These are phyloP conservation scores for Habroteleia sp. DNA, from an alignment of 2,888 invertebrate species.

Conservation along the genomic window DNA sequence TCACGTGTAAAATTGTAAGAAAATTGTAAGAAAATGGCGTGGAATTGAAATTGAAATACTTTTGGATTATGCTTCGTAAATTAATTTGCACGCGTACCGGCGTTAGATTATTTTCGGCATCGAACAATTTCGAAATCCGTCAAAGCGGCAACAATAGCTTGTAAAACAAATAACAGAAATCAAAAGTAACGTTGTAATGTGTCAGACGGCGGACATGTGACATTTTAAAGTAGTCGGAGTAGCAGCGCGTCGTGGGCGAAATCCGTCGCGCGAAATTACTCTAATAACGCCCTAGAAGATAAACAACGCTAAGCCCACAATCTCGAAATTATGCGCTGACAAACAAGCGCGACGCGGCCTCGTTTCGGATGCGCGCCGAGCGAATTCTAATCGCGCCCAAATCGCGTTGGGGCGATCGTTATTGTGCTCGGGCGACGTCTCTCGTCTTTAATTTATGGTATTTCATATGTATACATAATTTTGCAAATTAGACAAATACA, in stretches of 20 bases:
- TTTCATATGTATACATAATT: too few species aligned
- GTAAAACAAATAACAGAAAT: neutral
- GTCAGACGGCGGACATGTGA: conserved; percentile 9
- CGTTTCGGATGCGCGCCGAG: conserved; percentile 28
- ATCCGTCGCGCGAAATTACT: conserved; percentile 43
- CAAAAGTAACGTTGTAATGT: neutral
- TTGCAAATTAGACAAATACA: too few species aligned
- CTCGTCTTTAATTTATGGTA: too few species aligned
- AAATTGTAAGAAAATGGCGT: too few species aligned
- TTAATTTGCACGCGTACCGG: too few species aligned
- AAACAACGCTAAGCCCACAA: conserved; percentile 56
- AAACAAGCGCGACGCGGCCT: conserved; percentile 42
- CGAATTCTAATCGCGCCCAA: conserved; percentile 47
- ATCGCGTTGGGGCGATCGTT: conserved; percentile 1
- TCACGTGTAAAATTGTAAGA: too few species aligned
- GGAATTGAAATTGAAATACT: too few species aligned
- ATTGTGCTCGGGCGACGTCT: neutral
- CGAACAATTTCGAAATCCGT: too few species aligned
- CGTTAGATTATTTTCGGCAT: too few species aligned
- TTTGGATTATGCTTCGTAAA: too few species aligned
- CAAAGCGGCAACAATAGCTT: neutral
- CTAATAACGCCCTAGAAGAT: conserved; percentile 53
- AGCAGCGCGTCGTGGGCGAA: conserved; percentile 54
- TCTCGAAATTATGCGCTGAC: conserved; percentile 43
- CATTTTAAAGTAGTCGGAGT: conserved; percentile 51